Base-by-base conservation (phyloP, 2,113 vertebrate genomes). In the Pheucticus melanocephalus region DNA sequence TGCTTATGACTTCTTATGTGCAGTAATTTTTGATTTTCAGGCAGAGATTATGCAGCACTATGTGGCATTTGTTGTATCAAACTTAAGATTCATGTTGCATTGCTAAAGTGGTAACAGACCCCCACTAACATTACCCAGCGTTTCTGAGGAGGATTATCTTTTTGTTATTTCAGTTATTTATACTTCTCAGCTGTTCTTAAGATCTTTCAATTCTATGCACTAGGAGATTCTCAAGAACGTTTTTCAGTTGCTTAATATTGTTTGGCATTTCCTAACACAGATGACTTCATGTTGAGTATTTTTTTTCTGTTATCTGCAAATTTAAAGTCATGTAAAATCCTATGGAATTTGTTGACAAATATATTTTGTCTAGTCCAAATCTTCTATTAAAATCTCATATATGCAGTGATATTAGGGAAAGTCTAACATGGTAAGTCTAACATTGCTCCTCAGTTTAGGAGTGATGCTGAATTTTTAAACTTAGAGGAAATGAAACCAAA, bases 261-360 rank as follows among this genome's bases (percentile, higher is more conserved):
- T 40, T 86, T 33, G 7, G 2, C 15, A 82, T 76, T 82, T 82
- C 16, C 15, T 78, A 71, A 45, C 5, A 33, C 18, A 57, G n/a
- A 65, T 17, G 9, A 40, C 8, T 50, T 89, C 22, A 66, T 31
- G 15, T 4, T 44, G 33, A 51, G 2, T 61, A 21, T 0, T 1
- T 45, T 54, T 66, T 65, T 10, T 37, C 8, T 27, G 5, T 63
- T 69, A 71, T 66, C 47, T 79, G 10, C 4, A 88, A 86, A 72
- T 12, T 8, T 45, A 40, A 83, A 70, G 11, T 45, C 6, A 63
- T 1, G 2, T 83, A 69, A 77, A 80, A 53, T 51, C 13, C 11
- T 31, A 4, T 23, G 12, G 4, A 71, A 6, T 57, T 61, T 65
- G 12, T 31, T 51, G 12, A 37, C 42, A 69, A 69, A 72, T 28